Conservation (phyloP, 2,888 invertebrate species). For the Hypena proboscidalis region DNA sequence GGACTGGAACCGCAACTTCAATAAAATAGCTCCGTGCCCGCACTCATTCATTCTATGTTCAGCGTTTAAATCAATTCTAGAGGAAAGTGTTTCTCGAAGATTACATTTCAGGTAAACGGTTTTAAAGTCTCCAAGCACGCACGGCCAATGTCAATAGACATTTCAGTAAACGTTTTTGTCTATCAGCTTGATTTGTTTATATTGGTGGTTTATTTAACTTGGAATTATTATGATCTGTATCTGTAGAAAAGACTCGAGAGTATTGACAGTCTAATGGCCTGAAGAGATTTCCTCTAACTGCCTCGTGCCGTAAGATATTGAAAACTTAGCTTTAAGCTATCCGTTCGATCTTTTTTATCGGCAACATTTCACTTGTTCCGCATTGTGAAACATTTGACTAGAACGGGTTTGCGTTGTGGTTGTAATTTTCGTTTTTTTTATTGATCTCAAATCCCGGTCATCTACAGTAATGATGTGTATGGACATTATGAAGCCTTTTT, state of each 20-base stretch:
- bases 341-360: slow-evolving; percentile 80
- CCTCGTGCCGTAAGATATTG: slow-evolving; percentile 74
- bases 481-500: too few relatives aligned
- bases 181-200: neutral
- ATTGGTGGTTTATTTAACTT: too few relatives aligned
- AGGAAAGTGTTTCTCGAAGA: slow-evolving; percentile 4
- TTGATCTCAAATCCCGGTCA: too few relatives aligned
- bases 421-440: too few relatives aligned
- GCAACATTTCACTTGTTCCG: slow-evolving; percentile 79
- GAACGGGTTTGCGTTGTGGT: slow-evolving; percentile 73
- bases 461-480: too few relatives aligned
- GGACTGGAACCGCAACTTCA: slow-evolving; percentile 27
- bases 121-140: neutral
- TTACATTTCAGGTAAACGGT: neutral
- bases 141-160: neutral
- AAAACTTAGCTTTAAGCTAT: slow-evolving; percentile 73
- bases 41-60: slow-evolving; percentile 27
- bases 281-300: slow-evolving; percentile 56
- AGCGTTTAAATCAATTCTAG: slow-evolving; percentile 30
- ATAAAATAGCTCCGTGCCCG: slow-evolving; percentile 28
- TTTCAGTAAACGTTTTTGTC: too few relatives aligned
- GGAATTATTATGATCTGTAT: too few relatives aligned
- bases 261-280: too few relatives aligned
- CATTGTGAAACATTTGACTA: slow-evolving; percentile 73
- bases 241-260: too few relatives aligned